A percentile compares a stretch with the other conserved stretches of the same genome.
These are phyloP conservation scores for Aplodontia rufa DNA, from an alignment of 2,113 vertebrate genomes.

Conservation along the genomic window DNA sequence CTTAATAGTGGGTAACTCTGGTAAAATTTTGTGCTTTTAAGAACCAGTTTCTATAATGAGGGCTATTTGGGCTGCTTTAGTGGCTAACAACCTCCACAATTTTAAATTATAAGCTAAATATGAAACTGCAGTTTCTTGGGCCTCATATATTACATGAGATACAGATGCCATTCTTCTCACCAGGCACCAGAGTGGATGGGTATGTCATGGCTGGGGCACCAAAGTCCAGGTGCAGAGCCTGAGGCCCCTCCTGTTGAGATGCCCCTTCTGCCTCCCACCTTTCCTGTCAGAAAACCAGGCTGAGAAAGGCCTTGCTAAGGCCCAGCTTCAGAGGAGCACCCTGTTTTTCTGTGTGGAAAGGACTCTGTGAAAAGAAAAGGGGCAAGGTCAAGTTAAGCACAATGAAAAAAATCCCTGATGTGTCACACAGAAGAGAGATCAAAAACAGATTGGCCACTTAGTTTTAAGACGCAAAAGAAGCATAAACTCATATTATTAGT, in stretches of 20 bases:
- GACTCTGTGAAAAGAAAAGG: not conserved
- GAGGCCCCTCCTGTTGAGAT: not conserved
- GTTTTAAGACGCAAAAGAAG: not conserved
- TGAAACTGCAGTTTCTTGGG: not conserved
- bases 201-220: not conserved
- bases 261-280: not conserved
- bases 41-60: constrained; percentile 49
- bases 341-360: not conserved
- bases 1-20: not conserved
- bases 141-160: not conserved
- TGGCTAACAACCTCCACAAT: constrained; percentile 3
- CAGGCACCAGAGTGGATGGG: not conserved
- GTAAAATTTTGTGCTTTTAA: not conserved
- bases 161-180: not conserved
- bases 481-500: not conserved
- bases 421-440: not conserved
- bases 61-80: not conserved
- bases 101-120: not conserved
- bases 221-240: not conserved
- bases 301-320: not conserved
- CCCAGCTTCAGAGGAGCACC: not conserved
- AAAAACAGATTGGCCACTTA: not conserved
- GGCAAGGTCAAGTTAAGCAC: not conserved
- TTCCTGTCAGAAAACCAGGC: not conserved
- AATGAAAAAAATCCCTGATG: not conserved